Conservation (phyloP, 2,797 vertebrate species). For the Cottoperca gobio region DNA sequence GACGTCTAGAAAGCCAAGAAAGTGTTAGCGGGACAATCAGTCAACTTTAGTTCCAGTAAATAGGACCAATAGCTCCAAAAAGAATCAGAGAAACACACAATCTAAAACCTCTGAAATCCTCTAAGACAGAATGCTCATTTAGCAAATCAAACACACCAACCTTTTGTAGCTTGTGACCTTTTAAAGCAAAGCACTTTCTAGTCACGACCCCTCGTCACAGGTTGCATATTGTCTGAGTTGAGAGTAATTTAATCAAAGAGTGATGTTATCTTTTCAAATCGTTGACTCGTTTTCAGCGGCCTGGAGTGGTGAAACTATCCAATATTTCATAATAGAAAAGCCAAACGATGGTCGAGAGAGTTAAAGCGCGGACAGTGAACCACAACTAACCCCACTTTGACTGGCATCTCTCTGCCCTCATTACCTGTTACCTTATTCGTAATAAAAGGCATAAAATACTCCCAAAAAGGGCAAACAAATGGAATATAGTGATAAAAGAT, state of each 20-base stretch:
- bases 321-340: too few relatives aligned
- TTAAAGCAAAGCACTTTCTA: not conserved
- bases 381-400: not conserved
- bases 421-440: not conserved
- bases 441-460: not conserved
- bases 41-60: slow-evolving; percentile 5
- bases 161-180: too few relatives aligned
- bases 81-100: not conserved
- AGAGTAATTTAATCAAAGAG: not conserved
- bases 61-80: not conserved
- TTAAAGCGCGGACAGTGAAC: not conserved
- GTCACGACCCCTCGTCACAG: not conserved
- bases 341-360: too few relatives aligned
- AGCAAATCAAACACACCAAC: not conserved
- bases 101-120: not conserved
- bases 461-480: not conserved
- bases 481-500: too few relatives aligned
- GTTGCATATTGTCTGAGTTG: not conserved
- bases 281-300: not conserved
- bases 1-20: not conserved
- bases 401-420: not conserved
- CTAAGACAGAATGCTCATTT: not conserved
- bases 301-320: not conserved
- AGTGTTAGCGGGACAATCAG: not conserved
- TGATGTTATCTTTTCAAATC: not conserved